phyloP scores from a whole-genome alignment of 1,140 invertebrate genomes.

The Cydia pomonella region DNA sequence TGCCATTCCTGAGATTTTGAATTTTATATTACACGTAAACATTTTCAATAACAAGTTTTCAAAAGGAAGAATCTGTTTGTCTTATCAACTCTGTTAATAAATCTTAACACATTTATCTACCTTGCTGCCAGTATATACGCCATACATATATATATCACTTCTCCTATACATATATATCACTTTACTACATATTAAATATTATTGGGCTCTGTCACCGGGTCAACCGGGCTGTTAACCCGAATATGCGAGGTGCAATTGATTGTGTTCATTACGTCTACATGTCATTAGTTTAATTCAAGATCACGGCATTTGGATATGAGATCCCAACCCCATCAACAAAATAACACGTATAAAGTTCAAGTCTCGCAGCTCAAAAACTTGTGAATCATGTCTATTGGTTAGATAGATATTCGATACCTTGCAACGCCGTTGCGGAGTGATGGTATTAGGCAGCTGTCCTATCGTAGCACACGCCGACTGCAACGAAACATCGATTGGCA shows the following conservation, averaged over 20 bases:
- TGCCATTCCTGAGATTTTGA: no score
- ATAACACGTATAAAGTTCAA: no score
- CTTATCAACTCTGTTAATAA: no score
- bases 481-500: conserved; percentile 40
- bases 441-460: not conserved
- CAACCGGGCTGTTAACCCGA: conserved; percentile 22
- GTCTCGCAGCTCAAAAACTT: no score
- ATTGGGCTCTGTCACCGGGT: conserved; percentile 11
- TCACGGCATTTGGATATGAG: not conserved
- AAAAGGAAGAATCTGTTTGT: no score
- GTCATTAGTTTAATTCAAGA: conserved; percentile 6
- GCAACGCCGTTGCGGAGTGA: no score
- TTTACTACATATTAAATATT: not conserved
- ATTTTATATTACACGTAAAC: no score
- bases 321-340: no score
- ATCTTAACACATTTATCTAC: no score
- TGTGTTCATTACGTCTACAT: conserved; percentile 9
- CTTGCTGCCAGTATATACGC: not conserved
- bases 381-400: not conserved
- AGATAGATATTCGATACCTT: not conserved
- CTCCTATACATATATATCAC: not conserved
- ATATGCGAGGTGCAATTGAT: conserved; percentile 16
- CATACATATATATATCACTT: no score
- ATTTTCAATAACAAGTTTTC: no score
- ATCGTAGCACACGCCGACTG: conserved; percentile 34